phyloP scores from a whole-genome alignment of 2,113 vertebrate species.

The Craseonycteris thonglongyai region DNA sequence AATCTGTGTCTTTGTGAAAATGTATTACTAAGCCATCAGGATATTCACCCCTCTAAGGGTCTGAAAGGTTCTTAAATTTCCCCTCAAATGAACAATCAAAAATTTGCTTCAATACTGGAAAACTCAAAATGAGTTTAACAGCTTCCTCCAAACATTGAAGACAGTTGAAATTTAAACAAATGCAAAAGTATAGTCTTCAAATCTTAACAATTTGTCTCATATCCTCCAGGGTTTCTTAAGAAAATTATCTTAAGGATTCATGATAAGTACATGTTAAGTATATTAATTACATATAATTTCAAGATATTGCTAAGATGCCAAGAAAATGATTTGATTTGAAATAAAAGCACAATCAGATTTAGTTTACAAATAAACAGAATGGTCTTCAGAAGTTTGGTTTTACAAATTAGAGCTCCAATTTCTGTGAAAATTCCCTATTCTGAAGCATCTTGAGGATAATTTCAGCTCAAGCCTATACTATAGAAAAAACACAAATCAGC shows the following conservation, averaged over 20 bases:
- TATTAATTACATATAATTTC: not conserved
- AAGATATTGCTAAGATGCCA: not conserved
- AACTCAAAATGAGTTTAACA: not conserved
- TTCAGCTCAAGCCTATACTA: not conserved
- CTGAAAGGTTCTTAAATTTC: not conserved
- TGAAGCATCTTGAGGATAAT: not conserved
- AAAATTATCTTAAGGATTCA: not conserved
- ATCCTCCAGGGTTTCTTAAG: not conserved
- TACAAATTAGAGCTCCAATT: not conserved
- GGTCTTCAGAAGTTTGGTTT: not conserved
- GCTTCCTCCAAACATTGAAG: not conserved
- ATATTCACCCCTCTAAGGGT: not conserved
- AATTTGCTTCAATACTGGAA: not conserved
- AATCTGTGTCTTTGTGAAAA: slow-evolving; percentile 15
- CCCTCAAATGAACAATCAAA: not conserved
- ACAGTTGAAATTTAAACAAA: not conserved
- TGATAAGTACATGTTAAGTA: not conserved
- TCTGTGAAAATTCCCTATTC: not conserved
- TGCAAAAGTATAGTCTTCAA: not conserved
- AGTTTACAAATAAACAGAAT: not conserved
- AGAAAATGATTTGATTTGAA: not conserved
- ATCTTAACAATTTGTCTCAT: not conserved
- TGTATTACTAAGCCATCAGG: not conserved
- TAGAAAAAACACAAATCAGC: not conserved
- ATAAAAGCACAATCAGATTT: not conserved